Conservation (phyloP, 2,797 vertebrate genomes). For the Rhinichthys osculus region DNA sequence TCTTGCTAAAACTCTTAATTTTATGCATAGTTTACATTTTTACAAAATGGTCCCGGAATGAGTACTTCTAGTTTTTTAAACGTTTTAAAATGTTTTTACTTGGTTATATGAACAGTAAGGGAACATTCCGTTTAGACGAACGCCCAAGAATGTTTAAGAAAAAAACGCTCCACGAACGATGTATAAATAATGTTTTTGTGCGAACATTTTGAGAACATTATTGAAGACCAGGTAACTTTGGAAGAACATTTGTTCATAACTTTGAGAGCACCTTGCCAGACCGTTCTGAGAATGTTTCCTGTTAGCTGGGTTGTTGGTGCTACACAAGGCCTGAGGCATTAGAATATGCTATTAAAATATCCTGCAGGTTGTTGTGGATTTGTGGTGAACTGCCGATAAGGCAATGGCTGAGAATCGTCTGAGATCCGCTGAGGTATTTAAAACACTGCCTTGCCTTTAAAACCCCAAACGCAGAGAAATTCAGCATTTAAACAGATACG, state of each 20-base stretch:
- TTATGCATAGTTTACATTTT: conserved; percentile 2
- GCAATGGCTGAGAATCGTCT: conserved; percentile 55
- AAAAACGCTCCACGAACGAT: no score
- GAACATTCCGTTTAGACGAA: neutral
- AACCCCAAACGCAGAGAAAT: conserved; percentile 59
- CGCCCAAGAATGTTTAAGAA: neutral
- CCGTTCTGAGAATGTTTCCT: neutral
- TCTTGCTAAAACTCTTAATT: neutral
- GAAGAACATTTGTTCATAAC: neutral
- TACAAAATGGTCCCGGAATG: conserved; percentile 12
- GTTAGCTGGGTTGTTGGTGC: conserved; percentile 10
- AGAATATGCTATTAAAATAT: conserved; percentile 57
- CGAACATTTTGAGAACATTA: neutral
- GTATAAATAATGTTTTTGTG: neutral
- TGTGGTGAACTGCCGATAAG: conserved; percentile 56
- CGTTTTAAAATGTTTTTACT: no score
- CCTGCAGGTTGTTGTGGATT: conserved; percentile 59
- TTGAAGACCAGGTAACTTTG: neutral
- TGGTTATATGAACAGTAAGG: neutral
- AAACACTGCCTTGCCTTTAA: conserved; percentile 67
- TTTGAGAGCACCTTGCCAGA: neutral
- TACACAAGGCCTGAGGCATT: conserved; percentile 24
- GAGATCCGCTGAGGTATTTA: conserved; percentile 63
- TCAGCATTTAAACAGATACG: conserved; percentile 60
- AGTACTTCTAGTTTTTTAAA: neutral